Conservation (phyloP, 2,888 invertebrate genomes). For the Chouioia cunea region DNA sequence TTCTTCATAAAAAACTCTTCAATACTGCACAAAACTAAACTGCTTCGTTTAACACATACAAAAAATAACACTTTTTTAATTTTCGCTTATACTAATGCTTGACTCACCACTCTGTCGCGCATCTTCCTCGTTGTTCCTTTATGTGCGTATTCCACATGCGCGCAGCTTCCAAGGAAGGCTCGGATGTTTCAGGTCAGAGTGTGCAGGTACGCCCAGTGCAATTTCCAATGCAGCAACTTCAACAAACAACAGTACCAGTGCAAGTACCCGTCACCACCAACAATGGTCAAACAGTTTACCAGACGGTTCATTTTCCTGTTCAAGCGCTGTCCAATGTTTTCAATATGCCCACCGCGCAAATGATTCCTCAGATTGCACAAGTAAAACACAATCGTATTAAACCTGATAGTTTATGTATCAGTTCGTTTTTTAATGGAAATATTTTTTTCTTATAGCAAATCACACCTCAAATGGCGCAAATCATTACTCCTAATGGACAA, state of each 20-base stretch:
- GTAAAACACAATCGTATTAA: slow-evolving; percentile 61
- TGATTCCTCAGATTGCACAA: slow-evolving; percentile 87
- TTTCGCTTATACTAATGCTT: slow-evolving; percentile 33
- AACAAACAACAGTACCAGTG: slow-evolving; percentile 86
- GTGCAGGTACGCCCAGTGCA: slow-evolving; percentile 79
- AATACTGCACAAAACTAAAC: neutral
- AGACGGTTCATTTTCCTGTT: slow-evolving; percentile 94
- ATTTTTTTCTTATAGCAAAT: slow-evolving; percentile 70
- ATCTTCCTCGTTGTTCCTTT: slow-evolving; percentile 23
- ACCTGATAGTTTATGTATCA: neutral
- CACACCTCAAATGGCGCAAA: slow-evolving; percentile 80
- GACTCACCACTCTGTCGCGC: slow-evolving; percentile 16
- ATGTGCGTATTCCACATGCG: slow-evolving; percentile 7
- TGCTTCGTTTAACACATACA: neutral
- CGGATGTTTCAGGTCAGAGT: slow-evolving; percentile 74
- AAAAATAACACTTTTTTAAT: neutral
- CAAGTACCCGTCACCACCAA: slow-evolving; percentile 87
- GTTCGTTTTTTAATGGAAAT: neutral
- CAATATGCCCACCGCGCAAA: slow-evolving; percentile 77
- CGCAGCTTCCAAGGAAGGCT: slow-evolving; percentile 57
- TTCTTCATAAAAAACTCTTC: neutral
- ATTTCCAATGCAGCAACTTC: slow-evolving; percentile 76
- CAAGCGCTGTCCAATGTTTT: slow-evolving; percentile 79
- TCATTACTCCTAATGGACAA: slow-evolving; percentile 89
- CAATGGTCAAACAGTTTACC: slow-evolving; percentile 94